Conservation (phyloP, 2,113 vertebrate species). For the Strix aluco region DNA sequence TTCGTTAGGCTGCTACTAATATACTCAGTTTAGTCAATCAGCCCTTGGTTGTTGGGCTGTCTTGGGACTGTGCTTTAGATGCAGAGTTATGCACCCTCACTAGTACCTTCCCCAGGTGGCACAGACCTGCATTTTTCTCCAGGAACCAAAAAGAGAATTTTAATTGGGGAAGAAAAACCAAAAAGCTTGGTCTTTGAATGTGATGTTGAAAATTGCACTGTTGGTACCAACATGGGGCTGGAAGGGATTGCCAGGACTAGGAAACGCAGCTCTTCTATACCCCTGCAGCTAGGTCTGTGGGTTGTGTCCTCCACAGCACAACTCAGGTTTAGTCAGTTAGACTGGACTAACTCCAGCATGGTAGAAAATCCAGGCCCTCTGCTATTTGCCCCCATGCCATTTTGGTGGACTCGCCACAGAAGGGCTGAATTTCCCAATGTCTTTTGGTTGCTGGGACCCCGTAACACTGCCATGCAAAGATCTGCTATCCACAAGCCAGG, state of each 20-base stretch:
- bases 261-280: neutral
- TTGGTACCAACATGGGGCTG: neutral
- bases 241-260: neutral
- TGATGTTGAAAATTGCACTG: neutral
- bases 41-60: neutral
- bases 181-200: neutral
- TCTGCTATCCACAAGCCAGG: neutral
- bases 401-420: fast-evolving
- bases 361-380: neutral
- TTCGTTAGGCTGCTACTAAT: neutral
- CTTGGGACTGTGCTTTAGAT: neutral
- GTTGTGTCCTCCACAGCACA: neutral
- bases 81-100: neutral
- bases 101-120: neutral
- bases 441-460: neutral
- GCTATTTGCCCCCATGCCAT: neutral
- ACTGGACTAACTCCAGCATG: neutral
- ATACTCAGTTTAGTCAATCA: neutral
- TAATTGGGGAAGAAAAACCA: neutral
- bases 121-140: neutral
- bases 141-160: neutral
- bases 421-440: neutral
- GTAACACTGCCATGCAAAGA: neutral
- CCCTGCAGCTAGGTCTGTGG: neutral
- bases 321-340: neutral